Evolutionary conservation across 2,797 vertebrate species (phyloP).

Genomic region (Sebastes reedi): DNA sequence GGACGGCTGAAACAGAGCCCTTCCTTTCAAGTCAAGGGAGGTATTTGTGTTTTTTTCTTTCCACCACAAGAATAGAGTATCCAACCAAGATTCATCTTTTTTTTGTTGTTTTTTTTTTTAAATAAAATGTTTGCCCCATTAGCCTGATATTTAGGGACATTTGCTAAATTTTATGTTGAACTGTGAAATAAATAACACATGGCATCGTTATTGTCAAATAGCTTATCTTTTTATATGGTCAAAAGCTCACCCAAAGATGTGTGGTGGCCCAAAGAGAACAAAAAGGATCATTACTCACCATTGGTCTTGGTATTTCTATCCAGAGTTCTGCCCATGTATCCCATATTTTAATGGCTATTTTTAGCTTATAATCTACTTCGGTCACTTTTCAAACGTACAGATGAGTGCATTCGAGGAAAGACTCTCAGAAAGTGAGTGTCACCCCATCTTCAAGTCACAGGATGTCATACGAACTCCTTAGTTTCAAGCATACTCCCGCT

Average conservation of each 20-base stretch:
- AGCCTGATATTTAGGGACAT: background rate
- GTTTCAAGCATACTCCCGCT: background rate
- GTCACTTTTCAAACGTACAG: background rate
- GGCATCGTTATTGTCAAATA: conserved; percentile 15
- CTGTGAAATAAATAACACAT: background rate
- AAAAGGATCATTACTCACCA: background rate
- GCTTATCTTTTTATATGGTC: background rate
- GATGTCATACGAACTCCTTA: background rate
- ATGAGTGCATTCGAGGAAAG: background rate
- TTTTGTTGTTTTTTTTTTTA: background rate
- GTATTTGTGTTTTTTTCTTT: background rate
- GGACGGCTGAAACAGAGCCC: background rate
- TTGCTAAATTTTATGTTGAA: background rate
- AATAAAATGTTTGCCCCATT: background rate
- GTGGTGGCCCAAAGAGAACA: background rate
- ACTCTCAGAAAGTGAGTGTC: background rate
- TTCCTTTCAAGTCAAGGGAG: background rate
- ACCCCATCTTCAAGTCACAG: background rate
- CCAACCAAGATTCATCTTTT: no score
- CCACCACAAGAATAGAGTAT: background rate
- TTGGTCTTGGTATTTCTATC: background rate
- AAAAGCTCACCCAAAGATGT: background rate
- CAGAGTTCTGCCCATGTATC: background rate
- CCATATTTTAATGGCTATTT: background rate
- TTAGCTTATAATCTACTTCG: background rate